These are phyloP conservation scores for Aegypius monachus DNA, from an alignment of 2,113 vertebrate species.

Conservation along the genomic window DNA sequence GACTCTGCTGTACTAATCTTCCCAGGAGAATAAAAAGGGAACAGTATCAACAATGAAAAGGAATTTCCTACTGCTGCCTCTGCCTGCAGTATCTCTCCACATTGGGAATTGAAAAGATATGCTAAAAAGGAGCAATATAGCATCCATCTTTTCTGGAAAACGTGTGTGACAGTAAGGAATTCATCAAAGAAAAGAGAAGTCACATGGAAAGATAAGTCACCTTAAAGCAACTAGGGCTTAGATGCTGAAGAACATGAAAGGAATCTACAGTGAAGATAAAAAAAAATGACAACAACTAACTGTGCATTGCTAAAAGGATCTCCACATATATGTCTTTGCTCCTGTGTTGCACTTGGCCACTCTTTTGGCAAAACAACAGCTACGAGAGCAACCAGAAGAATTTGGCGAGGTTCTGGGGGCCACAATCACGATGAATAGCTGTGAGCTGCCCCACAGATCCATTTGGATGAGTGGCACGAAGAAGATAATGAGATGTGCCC, in stretches of 20 bases:
- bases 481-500: neutral
- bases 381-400: neutral
- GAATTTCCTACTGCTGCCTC: neutral
- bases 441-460: neutral
- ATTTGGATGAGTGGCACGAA: neutral
- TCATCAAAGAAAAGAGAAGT: neutral
- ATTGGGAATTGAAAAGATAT: neutral
- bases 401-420: neutral
- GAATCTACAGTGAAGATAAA: neutral
- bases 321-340: neutral
- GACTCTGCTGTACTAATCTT: neutral
- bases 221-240: neutral
- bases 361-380: neutral
- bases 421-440: neutral
- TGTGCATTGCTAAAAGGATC: neutral
- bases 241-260: neutral
- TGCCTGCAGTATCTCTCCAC: neutral
- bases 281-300: neutral
- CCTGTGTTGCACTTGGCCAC: neutral
- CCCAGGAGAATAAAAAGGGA: neutral
- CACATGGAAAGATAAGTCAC: neutral
- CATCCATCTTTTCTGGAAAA: neutral
- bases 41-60: neutral
- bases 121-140: neutral
- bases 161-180: neutral